Evolutionary conservation across 2,888 invertebrate species (phyloP).

Genomic region (Plebejus anna): DNA sequence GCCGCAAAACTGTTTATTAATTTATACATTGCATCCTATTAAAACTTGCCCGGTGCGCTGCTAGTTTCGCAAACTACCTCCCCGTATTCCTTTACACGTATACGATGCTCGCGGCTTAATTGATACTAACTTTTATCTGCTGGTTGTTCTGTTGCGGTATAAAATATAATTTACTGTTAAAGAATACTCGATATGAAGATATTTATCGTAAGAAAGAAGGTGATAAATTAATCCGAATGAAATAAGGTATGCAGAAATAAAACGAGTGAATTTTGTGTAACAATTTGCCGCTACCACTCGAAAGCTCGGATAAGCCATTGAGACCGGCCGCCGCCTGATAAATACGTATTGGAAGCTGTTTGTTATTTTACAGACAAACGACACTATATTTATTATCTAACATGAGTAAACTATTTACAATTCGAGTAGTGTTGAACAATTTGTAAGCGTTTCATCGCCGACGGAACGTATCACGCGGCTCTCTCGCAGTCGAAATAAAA

Average conservation of each 20-base stretch:
- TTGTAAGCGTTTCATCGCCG: conserved; percentile 18
- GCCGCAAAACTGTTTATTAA: conserved; percentile 19
- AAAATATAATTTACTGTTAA: neutral
- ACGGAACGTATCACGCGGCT: conserved; percentile 17
- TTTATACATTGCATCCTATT: conserved; percentile 20
- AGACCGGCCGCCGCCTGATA: conserved; percentile 12
- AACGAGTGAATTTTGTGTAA: conserved; percentile 3
- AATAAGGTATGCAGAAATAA: neutral
- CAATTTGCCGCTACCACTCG: conserved; percentile 16
- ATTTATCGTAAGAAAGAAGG: neutral
- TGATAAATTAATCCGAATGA: neutral
- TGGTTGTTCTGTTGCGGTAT: neutral
- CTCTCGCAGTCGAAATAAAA: conserved; percentile 9
- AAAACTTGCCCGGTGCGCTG: conserved; percentile 16
- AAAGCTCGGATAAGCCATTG: neutral
- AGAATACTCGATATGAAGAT: neutral
- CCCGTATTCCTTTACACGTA: conserved; percentile 1
- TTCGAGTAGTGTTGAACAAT: conserved; percentile 14
- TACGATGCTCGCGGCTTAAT: neutral
- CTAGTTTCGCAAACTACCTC: neutral
- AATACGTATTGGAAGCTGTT: conserved; percentile 1
- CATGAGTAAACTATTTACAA: conserved; percentile 12
- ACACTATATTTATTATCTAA: conserved; percentile 12
- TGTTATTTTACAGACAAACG: conserved; percentile 11
- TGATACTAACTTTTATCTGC: neutral